phyloP scores from a whole-genome alignment of 1,140 invertebrate species.

The Drosophila cardini region DNA sequence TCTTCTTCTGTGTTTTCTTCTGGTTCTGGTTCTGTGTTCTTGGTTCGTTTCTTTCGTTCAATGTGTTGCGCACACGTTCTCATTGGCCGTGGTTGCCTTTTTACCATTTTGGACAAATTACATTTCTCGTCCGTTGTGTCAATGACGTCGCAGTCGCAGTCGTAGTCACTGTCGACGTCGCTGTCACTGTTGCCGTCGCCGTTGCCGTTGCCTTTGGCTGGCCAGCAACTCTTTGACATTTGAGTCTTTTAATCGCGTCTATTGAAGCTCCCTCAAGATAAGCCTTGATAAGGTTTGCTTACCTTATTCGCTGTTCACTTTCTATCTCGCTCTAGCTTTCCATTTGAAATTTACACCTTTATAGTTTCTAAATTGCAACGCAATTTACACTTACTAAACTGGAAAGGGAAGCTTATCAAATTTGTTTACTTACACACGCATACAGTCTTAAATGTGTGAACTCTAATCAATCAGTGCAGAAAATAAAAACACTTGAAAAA shows the following conservation, averaged over 20 bases:
- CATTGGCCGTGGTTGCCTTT: slow-evolving; percentile 43
- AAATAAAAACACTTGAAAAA: slow-evolving; percentile 43
- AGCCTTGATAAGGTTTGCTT: slow-evolving; percentile 39
- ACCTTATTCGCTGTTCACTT: background rate
- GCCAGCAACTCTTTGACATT: slow-evolving; percentile 6
- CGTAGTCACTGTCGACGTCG: slow-evolving; percentile 1
- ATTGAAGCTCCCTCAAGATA: slow-evolving; percentile 35
- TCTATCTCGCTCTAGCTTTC: background rate
- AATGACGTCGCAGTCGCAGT: slow-evolving; percentile 43
- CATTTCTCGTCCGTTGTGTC: slow-evolving; percentile 50
- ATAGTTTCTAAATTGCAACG: slow-evolving; percentile 29
- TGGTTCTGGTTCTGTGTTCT: slow-evolving; percentile 9
- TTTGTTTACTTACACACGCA: slow-evolving; percentile 7
- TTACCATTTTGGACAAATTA: slow-evolving; percentile 67
- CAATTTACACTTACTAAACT: slow-evolving; percentile 29
- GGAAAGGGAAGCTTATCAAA: slow-evolving; percentile 25
- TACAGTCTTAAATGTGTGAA: background rate
- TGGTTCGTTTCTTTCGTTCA: slow-evolving; percentile 48
- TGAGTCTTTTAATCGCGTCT: slow-evolving; percentile 35
- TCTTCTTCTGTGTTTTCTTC: slow-evolving; percentile 58
- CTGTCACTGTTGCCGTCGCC: too few relatives aligned
- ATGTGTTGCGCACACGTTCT: slow-evolving; percentile 33
- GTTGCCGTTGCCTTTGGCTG: too few relatives aligned
- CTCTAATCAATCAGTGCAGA: slow-evolving; percentile 39
- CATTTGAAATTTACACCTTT: slow-evolving; percentile 22